phyloP scores from a whole-genome alignment of 2,888 invertebrate genomes.

The Thyatira batis region DNA sequence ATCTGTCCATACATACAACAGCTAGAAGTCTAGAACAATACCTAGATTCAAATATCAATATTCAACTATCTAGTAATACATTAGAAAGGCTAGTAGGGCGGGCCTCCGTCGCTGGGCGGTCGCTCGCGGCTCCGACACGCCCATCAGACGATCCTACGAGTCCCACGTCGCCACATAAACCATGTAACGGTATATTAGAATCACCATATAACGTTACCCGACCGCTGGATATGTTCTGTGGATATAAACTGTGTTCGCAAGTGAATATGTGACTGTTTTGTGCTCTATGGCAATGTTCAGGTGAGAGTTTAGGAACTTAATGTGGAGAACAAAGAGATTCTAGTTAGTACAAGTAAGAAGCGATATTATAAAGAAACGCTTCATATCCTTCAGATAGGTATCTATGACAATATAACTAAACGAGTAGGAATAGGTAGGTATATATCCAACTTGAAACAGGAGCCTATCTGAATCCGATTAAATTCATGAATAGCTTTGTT shows the following conservation, averaged over 20 bases:
- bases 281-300: neutral
- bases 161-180: slow-evolving; percentile 5
- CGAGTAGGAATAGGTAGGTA: too few species aligned
- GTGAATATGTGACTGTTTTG: neutral
- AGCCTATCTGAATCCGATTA: too few species aligned
- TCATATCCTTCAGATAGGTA: too few species aligned
- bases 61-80: slow-evolving; percentile 33
- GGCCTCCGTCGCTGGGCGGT: slow-evolving; percentile 70
- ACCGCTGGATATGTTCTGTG: neutral
- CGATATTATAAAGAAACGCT: too few species aligned
- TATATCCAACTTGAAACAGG: too few species aligned
- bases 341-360: too few species aligned
- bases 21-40: slow-evolving; percentile 12
- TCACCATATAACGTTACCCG: slow-evolving; percentile 8
- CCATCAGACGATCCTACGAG: slow-evolving; percentile 49
- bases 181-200: slow-evolving; percentile 15
- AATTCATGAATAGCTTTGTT: too few species aligned
- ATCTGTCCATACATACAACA: neutral
- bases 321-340: too few species aligned
- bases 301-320: neutral
- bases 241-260: neutral
- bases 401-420: too few species aligned
- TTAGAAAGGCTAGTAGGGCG: slow-evolving; percentile 45
- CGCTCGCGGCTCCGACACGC: slow-evolving; percentile 56
- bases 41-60: slow-evolving; percentile 30